Evolutionary conservation across 1,140 invertebrate genomes (phyloP), one percentile per base, ranked within the genome.

Genomic region (Melitaea cinxia): DNA sequence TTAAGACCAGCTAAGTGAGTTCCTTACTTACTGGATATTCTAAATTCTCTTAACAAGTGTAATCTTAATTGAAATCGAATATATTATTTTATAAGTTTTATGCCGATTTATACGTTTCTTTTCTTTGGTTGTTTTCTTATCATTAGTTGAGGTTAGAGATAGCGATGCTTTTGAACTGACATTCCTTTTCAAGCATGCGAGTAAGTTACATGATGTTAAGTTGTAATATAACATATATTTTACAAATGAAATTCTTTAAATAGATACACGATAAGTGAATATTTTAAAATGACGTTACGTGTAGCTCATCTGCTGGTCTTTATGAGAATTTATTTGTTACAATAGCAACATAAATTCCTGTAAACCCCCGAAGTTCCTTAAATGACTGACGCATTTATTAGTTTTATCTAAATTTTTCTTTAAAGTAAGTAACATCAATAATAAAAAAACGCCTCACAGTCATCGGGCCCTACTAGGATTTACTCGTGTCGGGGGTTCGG

Each of bases 1-100:
- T 83, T 82, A 84, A 75, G 65, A 72, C 72, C 67, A 68, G 68
- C 57, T 26, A 14, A 24, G 28, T 49, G 15, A 39, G 33, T 71
- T 71, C 69, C 65, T 60, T 23, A 58, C 49, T 28, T 10, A 49
- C 56, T 39, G 60, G 12, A 33, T 63, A 53, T 53, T 50, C 26
- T 21, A 58, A 30, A 58, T 58, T 45, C 42, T 58, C 33, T 50
- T 49, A 58, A 57, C 55, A 58, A 58, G 33, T 56, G 7, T 37
- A 65, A 75, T 69, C 63, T 68, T 69, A 57, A 72, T 75, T 69
- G 26, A 68, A 70, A 54, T 67, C 53, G 45, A 57, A 73, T 58
- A 65, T 7, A 4, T 6, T 19, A 42, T 65, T 57, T 65, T 58
- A 58, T 52, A 58, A 42, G 47, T 30, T 33, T 42, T 52, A 35